phyloP scores from a whole-genome alignment of 2,888 invertebrate genomes.

The Argyresthia albistria region DNA sequence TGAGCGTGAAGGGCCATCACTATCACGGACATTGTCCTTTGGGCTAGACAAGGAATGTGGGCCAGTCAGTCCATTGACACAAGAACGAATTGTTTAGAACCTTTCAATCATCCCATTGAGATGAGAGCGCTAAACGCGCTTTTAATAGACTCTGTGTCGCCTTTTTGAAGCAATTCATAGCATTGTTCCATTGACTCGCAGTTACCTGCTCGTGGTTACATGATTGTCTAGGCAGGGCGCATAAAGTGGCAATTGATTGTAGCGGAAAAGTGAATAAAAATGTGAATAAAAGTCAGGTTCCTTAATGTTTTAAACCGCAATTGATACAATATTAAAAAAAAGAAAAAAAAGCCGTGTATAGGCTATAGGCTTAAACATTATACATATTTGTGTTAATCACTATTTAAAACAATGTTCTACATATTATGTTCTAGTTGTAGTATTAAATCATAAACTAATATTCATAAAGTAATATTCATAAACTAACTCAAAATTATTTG shows the following conservation, averaged over 20 bases:
- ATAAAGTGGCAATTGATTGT: slow-evolving; percentile 4
- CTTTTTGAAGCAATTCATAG: slow-evolving; percentile 46
- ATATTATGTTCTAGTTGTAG: too few relatives aligned
- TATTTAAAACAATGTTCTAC: too few relatives aligned
- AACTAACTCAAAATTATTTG: too few relatives aligned
- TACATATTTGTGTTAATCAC: too few relatives aligned
- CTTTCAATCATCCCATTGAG: slow-evolving; percentile 67
- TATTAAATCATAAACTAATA: too few relatives aligned
- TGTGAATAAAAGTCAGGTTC: not conserved
- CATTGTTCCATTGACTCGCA: slow-evolving; percentile 41
- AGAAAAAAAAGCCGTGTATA: too few relatives aligned
- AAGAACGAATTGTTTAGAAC: slow-evolving; percentile 57
- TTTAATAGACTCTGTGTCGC: slow-evolving; percentile 69
- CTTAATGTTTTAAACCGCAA: too few relatives aligned
- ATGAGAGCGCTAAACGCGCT: slow-evolving; percentile 61
- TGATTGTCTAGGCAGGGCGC: slow-evolving; percentile 19
- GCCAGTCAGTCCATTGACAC: slow-evolving; percentile 56
- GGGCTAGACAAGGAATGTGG: slow-evolving; percentile 58
- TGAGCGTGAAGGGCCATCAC: slow-evolving; percentile 34
- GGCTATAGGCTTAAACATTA: too few relatives aligned
- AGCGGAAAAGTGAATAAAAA: slow-evolving; percentile 1
- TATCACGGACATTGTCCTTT: slow-evolving; percentile 44
- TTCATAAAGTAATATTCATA: too few relatives aligned
- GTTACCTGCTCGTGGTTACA: slow-evolving; percentile 33
- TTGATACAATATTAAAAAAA: too few relatives aligned